Conservation (phyloP, 2,113 vertebrate species). For the Thomomys bottae region DNA sequence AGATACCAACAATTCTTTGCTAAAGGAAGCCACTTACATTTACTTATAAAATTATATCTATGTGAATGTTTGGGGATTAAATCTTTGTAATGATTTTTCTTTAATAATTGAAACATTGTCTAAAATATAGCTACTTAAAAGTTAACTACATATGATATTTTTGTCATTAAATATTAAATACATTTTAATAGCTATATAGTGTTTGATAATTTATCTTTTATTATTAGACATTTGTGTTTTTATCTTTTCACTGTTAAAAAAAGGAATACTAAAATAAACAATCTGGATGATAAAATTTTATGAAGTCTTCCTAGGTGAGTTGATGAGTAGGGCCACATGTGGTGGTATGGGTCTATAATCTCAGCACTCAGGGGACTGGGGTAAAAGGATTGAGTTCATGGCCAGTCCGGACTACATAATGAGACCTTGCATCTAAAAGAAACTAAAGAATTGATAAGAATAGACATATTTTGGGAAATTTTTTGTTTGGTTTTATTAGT, state of each 20-base stretch:
- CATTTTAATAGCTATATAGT: neutral
- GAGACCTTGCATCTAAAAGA: no score
- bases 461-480: no score
- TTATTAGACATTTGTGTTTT: constrained; percentile 6
- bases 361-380: no score
- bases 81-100: constrained; percentile 46
- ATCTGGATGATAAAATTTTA: neutral
- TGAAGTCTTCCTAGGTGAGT: no score
- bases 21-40: neutral
- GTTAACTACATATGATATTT: neutral
- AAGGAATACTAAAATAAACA: neutral
- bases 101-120: constrained; percentile 21
- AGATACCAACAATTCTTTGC: neutral
- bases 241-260: constrained; percentile 16
- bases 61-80: neutral
- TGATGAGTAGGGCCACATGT: no score
- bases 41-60: no score
- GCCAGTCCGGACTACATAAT: no score
- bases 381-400: no score
- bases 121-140: constrained; percentile 23
- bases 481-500: neutral
- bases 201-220: neutral
- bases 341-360: no score
- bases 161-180: constrained; percentile 17
- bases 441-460: no score